Conservation (phyloP, 2,113 vertebrate species). For the Rhineura floridana region DNA sequence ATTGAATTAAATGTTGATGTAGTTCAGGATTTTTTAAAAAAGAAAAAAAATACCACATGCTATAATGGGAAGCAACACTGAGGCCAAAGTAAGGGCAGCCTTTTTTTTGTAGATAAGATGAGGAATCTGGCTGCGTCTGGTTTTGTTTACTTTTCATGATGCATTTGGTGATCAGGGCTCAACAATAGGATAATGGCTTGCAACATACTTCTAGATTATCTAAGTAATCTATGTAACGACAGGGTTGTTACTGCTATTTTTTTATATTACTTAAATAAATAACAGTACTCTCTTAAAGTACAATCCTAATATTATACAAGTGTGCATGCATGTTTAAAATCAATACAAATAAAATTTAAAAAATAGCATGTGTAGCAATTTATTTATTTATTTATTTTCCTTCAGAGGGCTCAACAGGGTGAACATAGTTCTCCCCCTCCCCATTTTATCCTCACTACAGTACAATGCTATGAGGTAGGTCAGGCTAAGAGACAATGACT, state of each 20-base stretch:
- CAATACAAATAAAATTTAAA: neutral
- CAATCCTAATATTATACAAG: no score
- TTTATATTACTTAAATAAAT: slow-evolving; percentile 8
- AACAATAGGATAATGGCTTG: neutral
- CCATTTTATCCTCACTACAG: no score
- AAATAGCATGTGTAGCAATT: neutral
- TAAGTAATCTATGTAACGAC: neutral
- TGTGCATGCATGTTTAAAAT: no score
- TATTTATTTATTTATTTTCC: no score
- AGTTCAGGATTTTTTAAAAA: slow-evolving; percentile 19
- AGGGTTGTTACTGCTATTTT: neutral
- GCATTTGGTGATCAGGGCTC: neutral
- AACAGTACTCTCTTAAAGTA: neutral
- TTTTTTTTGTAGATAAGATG: neutral
- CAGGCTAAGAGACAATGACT: neutral
- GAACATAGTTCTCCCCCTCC: no score
- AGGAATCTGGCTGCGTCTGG: neutral
- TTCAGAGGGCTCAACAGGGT: no score
- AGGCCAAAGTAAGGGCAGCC: neutral
- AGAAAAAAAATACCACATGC: no score
- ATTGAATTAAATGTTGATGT: slow-evolving; percentile 21
- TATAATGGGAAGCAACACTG: slow-evolving; percentile 10
- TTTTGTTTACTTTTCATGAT: neutral
- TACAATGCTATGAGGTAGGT: no score
- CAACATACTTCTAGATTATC: no score